Conservation (phyloP, 2,888 invertebrate genomes). For the Eilema griseolum region DNA sequence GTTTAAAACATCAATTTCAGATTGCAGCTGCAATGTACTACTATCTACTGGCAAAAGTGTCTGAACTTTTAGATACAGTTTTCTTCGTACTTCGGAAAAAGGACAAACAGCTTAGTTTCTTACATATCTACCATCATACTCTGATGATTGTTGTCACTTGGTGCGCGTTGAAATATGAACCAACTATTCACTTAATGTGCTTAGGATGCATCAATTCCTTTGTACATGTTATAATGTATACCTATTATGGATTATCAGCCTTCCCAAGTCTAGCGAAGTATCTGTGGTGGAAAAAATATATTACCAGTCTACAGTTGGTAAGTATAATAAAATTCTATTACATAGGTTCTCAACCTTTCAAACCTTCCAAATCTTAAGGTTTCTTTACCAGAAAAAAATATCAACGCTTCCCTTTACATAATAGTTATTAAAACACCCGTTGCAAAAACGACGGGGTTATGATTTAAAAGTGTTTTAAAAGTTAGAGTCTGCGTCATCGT, state of each 20-base stretch:
- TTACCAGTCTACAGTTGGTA: constrained; percentile 91
- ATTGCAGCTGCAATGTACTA: constrained; percentile 74
- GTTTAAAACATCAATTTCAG: constrained; percentile 37
- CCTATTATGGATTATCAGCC: constrained; percentile 90
- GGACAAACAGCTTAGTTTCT: constrained; percentile 91
- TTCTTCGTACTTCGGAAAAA: constrained; percentile 93
- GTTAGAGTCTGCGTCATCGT: no score
- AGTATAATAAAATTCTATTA: constrained; percentile 30
- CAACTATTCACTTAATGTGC: constrained; percentile 27
- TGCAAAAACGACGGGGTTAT: no score
- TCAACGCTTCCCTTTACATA: no score
- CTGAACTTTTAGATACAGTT: constrained; percentile 91
- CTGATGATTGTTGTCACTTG: constrained; percentile 86
- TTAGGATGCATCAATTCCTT: constrained; percentile 42
- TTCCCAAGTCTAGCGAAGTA: constrained; percentile 89
- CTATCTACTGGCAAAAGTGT: constrained; percentile 88
- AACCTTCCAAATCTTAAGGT: no score
- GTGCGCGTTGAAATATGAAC: constrained; percentile 75
- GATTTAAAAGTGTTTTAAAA: no score
- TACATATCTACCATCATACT: constrained; percentile 94
- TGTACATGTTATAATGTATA: constrained; percentile 92
- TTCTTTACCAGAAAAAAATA: no score
- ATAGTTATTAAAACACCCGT: no score
- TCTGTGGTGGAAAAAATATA: constrained; percentile 93
- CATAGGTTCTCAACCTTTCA: no score